Conservation (phyloP, 2,113 vertebrate genomes). For the Sigmodon hispidus region DNA sequence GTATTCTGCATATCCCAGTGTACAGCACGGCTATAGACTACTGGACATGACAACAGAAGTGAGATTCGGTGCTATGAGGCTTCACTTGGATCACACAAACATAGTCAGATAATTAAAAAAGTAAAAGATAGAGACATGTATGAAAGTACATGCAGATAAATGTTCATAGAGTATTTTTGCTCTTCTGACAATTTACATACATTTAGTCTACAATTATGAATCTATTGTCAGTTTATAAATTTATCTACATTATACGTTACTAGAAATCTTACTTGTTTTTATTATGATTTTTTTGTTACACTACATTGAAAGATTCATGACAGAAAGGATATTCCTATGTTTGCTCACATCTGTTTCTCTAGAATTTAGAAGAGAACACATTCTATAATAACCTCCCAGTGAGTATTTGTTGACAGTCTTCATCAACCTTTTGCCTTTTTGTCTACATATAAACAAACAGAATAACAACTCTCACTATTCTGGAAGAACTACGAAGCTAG, state of each 20-base stretch:
- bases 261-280: not conserved
- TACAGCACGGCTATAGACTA: not conserved
- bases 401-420: not conserved
- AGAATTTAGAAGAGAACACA: not conserved
- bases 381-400: not conserved
- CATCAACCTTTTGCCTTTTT: not conserved
- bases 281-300: not conserved
- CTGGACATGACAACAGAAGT: not conserved
- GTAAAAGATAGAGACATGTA: not conserved
- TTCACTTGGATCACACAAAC: not conserved
- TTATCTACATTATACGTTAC: not conserved
- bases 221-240: not conserved
- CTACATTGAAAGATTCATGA: not conserved
- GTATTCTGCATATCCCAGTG: not conserved
- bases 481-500: not conserved
- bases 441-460: not conserved
- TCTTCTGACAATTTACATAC: not conserved
- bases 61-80: not conserved
- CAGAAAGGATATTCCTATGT: not conserved
- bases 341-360: not conserved
- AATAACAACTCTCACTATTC: not conserved
- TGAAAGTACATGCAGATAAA: not conserved
- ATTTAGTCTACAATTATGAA: not conserved
- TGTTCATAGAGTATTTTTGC: not conserved
- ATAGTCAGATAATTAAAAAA: not conserved